These are phyloP conservation scores for Semicossyphus pulcher DNA, from an alignment of 2,113 vertebrate genomes.

Conservation along the genomic window DNA sequence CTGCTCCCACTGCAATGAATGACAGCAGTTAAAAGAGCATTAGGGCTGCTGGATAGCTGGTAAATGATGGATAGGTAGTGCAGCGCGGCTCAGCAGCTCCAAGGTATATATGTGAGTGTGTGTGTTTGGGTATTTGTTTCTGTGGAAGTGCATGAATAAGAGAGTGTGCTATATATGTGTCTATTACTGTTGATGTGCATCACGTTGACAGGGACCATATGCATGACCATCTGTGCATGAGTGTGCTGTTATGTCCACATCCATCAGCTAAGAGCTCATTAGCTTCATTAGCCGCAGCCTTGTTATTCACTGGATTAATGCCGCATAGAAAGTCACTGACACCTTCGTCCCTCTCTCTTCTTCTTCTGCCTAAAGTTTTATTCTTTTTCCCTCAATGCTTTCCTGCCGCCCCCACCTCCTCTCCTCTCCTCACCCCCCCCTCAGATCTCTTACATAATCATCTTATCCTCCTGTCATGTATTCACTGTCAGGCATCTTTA, in stretches of 20 bases:
- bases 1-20: slow-evolving; percentile 64
- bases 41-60: slow-evolving; percentile 55
- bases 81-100: slow-evolving; percentile 13
- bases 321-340: slow-evolving; percentile 14
- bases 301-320: slow-evolving; percentile 39
- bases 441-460: slow-evolving; percentile 64
- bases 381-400: background rate
- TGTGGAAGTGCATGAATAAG: slow-evolving; percentile 47
- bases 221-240: slow-evolving; percentile 62
- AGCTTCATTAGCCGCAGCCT: slow-evolving; percentile 28
- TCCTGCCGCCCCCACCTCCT: background rate
- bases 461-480: slow-evolving; percentile 51
- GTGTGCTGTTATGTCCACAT: slow-evolving; percentile 39
- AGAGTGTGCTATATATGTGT: slow-evolving; percentile 12
- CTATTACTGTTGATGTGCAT: slow-evolving; percentile 29
- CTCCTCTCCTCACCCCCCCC: slow-evolving; percentile 17
- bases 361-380: background rate
- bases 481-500: slow-evolving; percentile 49
- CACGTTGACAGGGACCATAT: slow-evolving; percentile 54
- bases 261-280: slow-evolving; percentile 49
- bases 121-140: slow-evolving; percentile 13
- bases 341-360: background rate
- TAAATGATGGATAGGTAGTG: slow-evolving; percentile 66
- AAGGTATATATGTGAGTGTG: slow-evolving; percentile 22
- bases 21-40: slow-evolving; percentile 76